Conservation (phyloP, 2,113 vertebrate species). For the Marcusenius ussheri region DNA sequence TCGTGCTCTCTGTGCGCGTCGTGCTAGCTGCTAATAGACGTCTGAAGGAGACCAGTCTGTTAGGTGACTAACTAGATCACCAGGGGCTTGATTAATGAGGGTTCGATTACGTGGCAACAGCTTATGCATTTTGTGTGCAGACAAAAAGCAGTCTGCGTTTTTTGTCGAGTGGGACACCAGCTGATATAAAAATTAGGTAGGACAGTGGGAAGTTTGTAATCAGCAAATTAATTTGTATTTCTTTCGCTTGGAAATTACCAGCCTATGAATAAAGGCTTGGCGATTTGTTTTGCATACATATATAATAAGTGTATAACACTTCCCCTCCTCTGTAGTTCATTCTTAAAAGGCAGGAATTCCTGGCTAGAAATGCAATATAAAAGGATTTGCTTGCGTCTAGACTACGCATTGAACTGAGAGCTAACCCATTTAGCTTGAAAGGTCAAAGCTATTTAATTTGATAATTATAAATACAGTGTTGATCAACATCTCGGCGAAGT, state of each 20-base stretch:
- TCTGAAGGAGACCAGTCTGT: background rate
- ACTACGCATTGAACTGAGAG: background rate
- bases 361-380: background rate
- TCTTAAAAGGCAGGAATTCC: background rate
- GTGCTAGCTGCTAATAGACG: background rate
- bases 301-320: background rate
- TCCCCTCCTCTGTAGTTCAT: background rate
- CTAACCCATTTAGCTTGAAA: background rate
- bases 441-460: background rate
- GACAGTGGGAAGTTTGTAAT: background rate
- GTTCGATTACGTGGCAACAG: background rate
- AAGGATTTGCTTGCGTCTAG: background rate
- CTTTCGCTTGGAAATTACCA: background rate
- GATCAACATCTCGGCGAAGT: background rate
- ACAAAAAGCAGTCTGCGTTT: background rate
- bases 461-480: background rate
- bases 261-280: background rate
- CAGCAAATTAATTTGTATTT: background rate
- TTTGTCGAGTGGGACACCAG: background rate
- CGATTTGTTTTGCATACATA: background rate
- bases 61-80: background rate
- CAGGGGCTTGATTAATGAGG: background rate
- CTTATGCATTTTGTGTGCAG: background rate
- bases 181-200: background rate
- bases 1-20: background rate